Base-by-base conservation (phyloP, 2,888 invertebrate species). In the Brachypterus glaber region DNA sequence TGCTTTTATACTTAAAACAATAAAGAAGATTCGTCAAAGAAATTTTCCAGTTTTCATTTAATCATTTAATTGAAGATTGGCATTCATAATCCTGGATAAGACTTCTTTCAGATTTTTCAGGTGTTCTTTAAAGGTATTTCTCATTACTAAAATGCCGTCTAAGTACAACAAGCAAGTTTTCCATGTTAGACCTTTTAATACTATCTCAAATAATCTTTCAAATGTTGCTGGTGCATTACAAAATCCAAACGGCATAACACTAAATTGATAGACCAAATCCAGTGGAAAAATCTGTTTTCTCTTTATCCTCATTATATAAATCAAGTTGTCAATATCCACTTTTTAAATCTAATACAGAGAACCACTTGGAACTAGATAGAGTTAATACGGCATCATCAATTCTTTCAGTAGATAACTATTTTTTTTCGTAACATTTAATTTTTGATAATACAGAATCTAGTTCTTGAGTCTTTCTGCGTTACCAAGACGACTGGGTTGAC, bases 151-250 rank as follows among this genome's bases (percentile, higher is more conserved):
- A 7, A 54, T 35, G 34, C 53, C 47, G 30, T 52, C 48, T 8
- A 49, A 15, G 34, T 46, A 49, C 8, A 45, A 37, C 21, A 49
- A 21, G 33, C 42, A 48, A 15, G 41, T 45, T 33, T 50, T 44
- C 44, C 44, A 38, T 3, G 44, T 25, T 3, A 52, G 37, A 2
- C 41, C 48, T 17, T 27, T 7, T 1, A 51, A 35, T 17, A 50
- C 33, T 1, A 24, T 11, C 16, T 53, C 48, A 47, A 53, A 41
- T 14, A 47, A 16, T 13, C 44, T 17, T 33, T 50, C 45, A 35
- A 47, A 45, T 4, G 51, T 53, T 0, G 51, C 46, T 3, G 48
- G 47, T 2, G 49, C 47, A 37, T 52, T 51, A 29, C 48, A 50
- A 1, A 52, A 33, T 2, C 50, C 49, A 30, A 54, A 52, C 2